Base-by-base conservation (phyloP, 2,113 vertebrate genomes). In the Apistogramma diplotaenia region DNA sequence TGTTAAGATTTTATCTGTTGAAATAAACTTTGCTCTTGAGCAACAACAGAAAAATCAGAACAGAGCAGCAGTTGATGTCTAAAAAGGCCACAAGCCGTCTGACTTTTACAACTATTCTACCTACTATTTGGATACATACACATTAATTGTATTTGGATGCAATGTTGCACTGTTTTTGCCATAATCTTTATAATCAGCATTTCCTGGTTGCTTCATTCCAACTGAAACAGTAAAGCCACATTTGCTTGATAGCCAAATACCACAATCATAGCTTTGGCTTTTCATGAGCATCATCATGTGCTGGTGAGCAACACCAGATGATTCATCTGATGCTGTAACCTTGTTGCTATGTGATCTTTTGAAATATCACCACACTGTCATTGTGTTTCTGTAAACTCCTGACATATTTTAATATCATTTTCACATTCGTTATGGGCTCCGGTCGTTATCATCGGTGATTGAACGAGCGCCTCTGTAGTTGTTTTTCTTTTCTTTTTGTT, bases 331-430 rank as follows among this genome's bases (percentile, higher is more conserved):
- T 58, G 51, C 25, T 0, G 5, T 56, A 76, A 76, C 51, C 40
- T 23, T 78, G 31, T 76, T 53, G 29, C 27, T 65, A 60, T 67
- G 25, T 87, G 73, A 82, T 82, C 74, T 78, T 57, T 59, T 78
- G 18, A 81, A 72, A 82, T 74, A 61, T 74, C 76, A 72, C 35
- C 49, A 40, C 1, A 19, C 23, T 25, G 11, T 76, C 71, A 67
- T 56, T 3, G 1, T 4, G 33, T 43, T 76, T 35, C 35, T 74
- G 57, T 21, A 23, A 43, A 43, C 10, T 12, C 12, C 75, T 76
- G n/a, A 62, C 29, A 65, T 31, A 21, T 27, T 29, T 81, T 86
- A 78, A 6, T 81, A 18, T 70, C 19, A 58, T 43, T 75, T 78
- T 81, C 21, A 43, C 55, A 60, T 75, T 57, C 58, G 37, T 70